Percentiles rank a stretch among this genome's conserved stretches.
Conservation (phyloP, 1,140 invertebrate species). For the Ladona fulva region DNA sequence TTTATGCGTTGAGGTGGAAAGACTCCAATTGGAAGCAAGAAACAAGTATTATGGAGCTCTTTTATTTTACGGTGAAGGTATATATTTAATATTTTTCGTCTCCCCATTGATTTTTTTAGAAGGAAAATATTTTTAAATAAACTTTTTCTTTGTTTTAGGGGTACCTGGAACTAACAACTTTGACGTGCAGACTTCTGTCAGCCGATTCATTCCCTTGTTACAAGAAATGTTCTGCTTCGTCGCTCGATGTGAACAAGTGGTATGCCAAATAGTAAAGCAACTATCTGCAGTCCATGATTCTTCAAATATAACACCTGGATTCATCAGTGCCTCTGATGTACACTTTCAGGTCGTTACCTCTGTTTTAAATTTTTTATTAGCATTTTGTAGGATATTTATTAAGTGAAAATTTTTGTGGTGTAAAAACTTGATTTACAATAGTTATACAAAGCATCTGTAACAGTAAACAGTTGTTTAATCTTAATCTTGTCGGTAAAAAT, state of each 20-base stretch:
- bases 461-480: too few species aligned
- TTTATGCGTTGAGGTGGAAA: constrained; percentile 63
- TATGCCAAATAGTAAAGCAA: constrained; percentile 55
- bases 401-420: too few species aligned
- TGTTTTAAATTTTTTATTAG: constrained; percentile 29
- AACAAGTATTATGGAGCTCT: constrained; percentile 51
- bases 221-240: constrained; percentile 58
- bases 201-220: constrained; percentile 43
- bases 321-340: constrained; percentile 39
- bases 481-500: too few species aligned
- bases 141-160: constrained; percentile 18
- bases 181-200: constrained; percentile 41
- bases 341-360: constrained; percentile 38
- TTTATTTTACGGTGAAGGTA: constrained; percentile 44
- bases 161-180: constrained; percentile 34
- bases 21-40: constrained; percentile 57
- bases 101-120: neutral
- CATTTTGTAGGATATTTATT: neutral
- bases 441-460: too few species aligned
- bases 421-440: too few species aligned
- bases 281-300: constrained; percentile 47
- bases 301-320: constrained; percentile 30
- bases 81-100: constrained; percentile 17
- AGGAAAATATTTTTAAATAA: neutral
- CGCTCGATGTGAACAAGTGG: constrained; percentile 53